A percentile compares a stretch with the other conserved stretches of the same genome.
phyloP scores from a whole-genome alignment of 2,113 vertebrate species.

The Rhagologus leucostigma region DNA sequence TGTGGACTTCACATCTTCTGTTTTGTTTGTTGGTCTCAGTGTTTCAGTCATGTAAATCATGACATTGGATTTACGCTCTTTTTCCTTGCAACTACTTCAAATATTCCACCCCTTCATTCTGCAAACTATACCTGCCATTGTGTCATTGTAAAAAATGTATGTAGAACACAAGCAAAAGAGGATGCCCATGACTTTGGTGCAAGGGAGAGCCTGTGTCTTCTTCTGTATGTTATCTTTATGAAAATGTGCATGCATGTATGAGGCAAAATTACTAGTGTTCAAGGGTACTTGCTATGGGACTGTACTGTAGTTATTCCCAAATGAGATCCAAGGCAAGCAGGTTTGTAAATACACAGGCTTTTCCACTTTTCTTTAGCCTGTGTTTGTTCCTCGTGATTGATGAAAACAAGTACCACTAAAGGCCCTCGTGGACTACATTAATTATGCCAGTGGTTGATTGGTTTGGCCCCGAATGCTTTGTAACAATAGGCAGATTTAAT shows the following conservation, averaged over 20 bases:
- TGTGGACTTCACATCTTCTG: not conserved
- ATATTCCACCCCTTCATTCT: not conserved
- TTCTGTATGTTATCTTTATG: not conserved
- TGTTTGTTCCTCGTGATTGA: not conserved
- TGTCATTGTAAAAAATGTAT: not conserved
- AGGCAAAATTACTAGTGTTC: not conserved
- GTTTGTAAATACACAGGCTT: not conserved
- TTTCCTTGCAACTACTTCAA: not conserved
- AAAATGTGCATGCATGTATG: not conserved
- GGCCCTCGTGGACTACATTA: not conserved
- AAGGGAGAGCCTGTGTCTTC: not conserved
- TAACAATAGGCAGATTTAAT: constrained; percentile 25
- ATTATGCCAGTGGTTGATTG: not conserved
- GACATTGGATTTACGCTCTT: not conserved
- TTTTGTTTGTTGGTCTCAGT: not conserved
- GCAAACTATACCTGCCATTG: not conserved
- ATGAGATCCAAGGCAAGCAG: not conserved
- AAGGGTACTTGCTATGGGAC: not conserved
- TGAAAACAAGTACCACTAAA: not conserved
- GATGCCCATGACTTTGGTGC: not conserved
- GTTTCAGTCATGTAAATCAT: not conserved
- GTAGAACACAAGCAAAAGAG: not conserved
- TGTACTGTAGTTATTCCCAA: not conserved
- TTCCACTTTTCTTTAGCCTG: not conserved
- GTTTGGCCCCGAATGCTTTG: not conserved